These are phyloP conservation scores for Eulemur rubriventer DNA, from an alignment of 2,797 vertebrate species.

Conservation along the genomic window DNA sequence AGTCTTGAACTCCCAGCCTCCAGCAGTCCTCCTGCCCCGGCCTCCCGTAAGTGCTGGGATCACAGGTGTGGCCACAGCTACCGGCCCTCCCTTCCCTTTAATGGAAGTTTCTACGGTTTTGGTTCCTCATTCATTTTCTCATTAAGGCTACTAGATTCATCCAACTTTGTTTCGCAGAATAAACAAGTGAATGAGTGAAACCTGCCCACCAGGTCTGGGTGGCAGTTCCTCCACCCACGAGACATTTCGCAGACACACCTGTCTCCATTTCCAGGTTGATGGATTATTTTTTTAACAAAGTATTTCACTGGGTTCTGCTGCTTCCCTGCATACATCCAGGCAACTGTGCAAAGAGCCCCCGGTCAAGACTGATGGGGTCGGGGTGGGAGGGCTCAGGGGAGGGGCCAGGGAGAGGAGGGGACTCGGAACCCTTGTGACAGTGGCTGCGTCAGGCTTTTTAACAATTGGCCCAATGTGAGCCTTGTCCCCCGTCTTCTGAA, in stretches of 20 bases:
- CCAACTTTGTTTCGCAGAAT: neutral
- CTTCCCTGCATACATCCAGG: neutral
- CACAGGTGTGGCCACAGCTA: no score
- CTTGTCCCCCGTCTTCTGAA: neutral
- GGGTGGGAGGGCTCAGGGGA: no score
- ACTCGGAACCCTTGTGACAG: neutral
- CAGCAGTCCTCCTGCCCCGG: fast-evolving
- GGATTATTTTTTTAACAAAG: neutral
- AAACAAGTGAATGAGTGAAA: neutral
- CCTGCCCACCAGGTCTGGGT: fast-evolving
- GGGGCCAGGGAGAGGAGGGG: neutral
- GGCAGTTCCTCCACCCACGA: neutral
- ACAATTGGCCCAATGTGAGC: neutral
- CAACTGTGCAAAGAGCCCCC: neutral
- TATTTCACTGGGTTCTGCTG: neutral
- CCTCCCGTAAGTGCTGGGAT: no score
- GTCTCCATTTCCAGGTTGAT: neutral
- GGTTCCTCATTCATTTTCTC: neutral
- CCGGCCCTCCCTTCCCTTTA: neutral
- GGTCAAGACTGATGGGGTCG: neutral
- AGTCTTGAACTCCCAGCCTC: no score
- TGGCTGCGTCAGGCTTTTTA: neutral
- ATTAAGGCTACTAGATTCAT: neutral
- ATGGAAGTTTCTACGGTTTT: neutral
- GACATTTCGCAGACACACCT: neutral